Conservation (phyloP, 2,797 vertebrate genomes). For the Eutrigla gurnardus region DNA sequence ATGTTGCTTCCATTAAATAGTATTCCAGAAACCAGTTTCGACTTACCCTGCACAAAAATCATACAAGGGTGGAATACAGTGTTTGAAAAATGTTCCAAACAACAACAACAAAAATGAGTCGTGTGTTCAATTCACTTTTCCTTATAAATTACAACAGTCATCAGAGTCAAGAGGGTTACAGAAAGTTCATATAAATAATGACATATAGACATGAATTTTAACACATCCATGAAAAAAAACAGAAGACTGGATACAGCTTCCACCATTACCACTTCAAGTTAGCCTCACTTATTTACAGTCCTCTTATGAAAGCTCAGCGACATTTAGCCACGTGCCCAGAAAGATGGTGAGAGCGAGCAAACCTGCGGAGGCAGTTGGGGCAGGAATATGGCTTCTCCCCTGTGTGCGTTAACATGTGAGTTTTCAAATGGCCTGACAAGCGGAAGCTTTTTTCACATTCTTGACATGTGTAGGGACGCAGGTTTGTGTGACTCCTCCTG, state of each 20-base stretch:
- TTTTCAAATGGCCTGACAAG: slow-evolving; percentile 83
- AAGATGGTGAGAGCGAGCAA: slow-evolving; percentile 84
- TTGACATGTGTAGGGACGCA: slow-evolving; percentile 82
- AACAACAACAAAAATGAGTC: slow-evolving; percentile 19
- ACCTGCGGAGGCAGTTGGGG: slow-evolving; percentile 82
- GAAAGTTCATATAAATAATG: slow-evolving; percentile 54
- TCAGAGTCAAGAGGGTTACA: slow-evolving; percentile 30
- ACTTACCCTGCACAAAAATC: neutral
- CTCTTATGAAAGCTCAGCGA: slow-evolving; percentile 59
- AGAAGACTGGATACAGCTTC: slow-evolving; percentile 17
- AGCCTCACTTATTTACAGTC: slow-evolving; percentile 26
- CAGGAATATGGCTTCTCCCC: slow-evolving; percentile 85
- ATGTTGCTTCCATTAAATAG: slow-evolving; percentile 17
- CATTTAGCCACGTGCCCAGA: slow-evolving; percentile 82
- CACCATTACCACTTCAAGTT: neutral
- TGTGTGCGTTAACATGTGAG: slow-evolving; percentile 84
- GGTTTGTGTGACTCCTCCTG: slow-evolving; percentile 82
- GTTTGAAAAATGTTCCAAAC: slow-evolving; percentile 44
- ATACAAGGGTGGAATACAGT: slow-evolving; percentile 19
- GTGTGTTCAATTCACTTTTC: slow-evolving; percentile 4
- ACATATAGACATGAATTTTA: slow-evolving; percentile 31
- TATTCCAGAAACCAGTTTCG: slow-evolving; percentile 28
- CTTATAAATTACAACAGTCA: slow-evolving; percentile 44
- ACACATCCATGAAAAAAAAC: slow-evolving; percentile 42
- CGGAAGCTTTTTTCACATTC: slow-evolving; percentile 84